A percentile compares a stretch with the other conserved stretches of the same genome.
These are phyloP conservation scores for Fregata magnificens DNA, from an alignment of 2,113 vertebrate species.

Conservation along the genomic window DNA sequence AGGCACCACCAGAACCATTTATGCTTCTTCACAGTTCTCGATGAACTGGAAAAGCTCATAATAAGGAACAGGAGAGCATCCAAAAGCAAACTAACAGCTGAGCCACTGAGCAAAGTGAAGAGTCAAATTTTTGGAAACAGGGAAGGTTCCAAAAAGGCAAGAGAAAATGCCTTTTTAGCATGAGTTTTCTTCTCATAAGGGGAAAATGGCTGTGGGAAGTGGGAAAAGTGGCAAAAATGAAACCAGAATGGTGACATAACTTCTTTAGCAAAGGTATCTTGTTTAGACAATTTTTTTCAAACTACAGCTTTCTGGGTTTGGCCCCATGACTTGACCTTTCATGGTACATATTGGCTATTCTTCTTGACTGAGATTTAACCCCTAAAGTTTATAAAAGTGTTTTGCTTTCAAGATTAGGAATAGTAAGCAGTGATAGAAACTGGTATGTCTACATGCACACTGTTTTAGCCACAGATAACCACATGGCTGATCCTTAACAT, in stretches of 20 bases:
- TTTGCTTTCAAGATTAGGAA: neutral
- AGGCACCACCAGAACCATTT: neutral
- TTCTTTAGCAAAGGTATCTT: neutral
- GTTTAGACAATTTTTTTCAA: neutral
- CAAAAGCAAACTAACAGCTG: neutral
- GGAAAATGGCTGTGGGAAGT: neutral
- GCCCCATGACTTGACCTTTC: neutral
- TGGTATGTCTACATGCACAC: neutral
- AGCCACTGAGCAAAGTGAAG: neutral
- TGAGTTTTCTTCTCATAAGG: neutral
- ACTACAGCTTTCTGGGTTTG: neutral
- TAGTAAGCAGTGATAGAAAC: neutral
- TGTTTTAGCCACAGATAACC: neutral
- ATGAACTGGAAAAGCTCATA: neutral
- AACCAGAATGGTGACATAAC: neutral
- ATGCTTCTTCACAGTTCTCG: neutral
- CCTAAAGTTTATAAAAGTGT: neutral
- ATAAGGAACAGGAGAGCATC: neutral
- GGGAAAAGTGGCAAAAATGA: neutral
- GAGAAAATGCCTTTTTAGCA: neutral
- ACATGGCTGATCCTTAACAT: neutral
- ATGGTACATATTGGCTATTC: neutral
- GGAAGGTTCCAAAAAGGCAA: neutral
- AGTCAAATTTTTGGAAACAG: neutral
- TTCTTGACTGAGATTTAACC: neutral